phyloP scores from a whole-genome alignment of 1,140 invertebrate species.

The Aphis craccivora region DNA sequence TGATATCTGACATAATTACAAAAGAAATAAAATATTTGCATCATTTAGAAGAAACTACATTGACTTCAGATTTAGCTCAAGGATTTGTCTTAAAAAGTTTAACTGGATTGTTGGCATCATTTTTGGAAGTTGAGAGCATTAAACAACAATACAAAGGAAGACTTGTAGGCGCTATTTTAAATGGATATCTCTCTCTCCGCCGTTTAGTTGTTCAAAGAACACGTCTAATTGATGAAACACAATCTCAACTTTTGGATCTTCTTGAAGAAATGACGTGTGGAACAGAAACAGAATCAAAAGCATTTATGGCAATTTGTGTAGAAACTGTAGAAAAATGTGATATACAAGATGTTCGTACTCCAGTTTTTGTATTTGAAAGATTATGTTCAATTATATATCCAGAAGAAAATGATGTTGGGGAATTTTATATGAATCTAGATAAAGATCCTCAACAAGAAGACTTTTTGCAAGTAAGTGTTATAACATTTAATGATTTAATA shows the following conservation, averaged over 20 bases:
- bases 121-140: slow-evolving; percentile 82
- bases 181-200: slow-evolving; percentile 91
- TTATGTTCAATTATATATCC: slow-evolving; percentile 97
- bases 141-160: slow-evolving; percentile 89
- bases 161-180: slow-evolving; percentile 86
- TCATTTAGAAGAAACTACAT: slow-evolving; percentile 85
- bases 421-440: slow-evolving; percentile 95
- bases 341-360: slow-evolving; percentile 90
- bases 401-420: slow-evolving; percentile 94
- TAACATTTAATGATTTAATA: neutral
- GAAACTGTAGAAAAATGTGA: slow-evolving; percentile 95
- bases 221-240: slow-evolving; percentile 93
- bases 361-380: slow-evolving; percentile 96
- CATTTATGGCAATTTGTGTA: slow-evolving; percentile 97
- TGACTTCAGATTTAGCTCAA: slow-evolving; percentile 93
- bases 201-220: slow-evolving; percentile 94
- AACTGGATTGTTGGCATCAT: slow-evolving; percentile 84
- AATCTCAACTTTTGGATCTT: slow-evolving; percentile 92
- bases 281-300: slow-evolving; percentile 93
- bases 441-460: slow-evolving; percentile 99
- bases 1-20: slow-evolving; percentile 85
- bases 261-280: slow-evolving; percentile 96
- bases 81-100: slow-evolving; percentile 88
- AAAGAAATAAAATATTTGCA: slow-evolving; percentile 87
- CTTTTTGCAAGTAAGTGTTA: slow-evolving; percentile 79